Evolutionary conservation across 2,113 vertebrate genomes (phyloP).

Genomic region (Calypte anna): DNA sequence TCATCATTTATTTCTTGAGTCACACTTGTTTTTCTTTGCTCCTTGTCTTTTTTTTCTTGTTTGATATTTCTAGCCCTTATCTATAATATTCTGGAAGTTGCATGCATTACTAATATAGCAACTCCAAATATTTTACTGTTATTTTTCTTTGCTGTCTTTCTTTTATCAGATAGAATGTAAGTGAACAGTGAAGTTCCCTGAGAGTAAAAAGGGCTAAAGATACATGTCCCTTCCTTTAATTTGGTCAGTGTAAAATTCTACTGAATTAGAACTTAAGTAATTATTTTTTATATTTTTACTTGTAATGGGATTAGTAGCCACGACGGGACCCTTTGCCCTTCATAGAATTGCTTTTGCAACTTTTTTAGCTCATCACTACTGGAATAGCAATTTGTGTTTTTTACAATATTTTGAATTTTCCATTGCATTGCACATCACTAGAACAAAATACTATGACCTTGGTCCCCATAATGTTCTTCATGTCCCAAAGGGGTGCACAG

Average conservation of each 20-base stretch:
- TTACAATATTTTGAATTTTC: background rate
- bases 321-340: background rate
- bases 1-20: slow-evolving; percentile 24
- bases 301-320: background rate
- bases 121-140: slow-evolving; percentile 23
- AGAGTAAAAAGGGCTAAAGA: background rate
- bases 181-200: background rate
- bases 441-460: background rate
- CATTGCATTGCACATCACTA: background rate
- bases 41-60: slow-evolving; percentile 43
- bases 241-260: background rate
- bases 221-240: background rate
- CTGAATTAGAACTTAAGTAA: background rate
- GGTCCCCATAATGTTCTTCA: background rate
- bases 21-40: slow-evolving; percentile 24
- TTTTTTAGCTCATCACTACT: background rate
- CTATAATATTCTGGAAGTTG: slow-evolving; percentile 12
- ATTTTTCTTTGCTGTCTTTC: slow-evolving; percentile 35
- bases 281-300: background rate
- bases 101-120: slow-evolving; percentile 31
- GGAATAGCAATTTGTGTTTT: background rate
- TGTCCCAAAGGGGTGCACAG: background rate
- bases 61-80: slow-evolving; percentile 52
- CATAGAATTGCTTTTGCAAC: background rate
- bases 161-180: slow-evolving; percentile 33